Evolutionary conservation across 2,888 invertebrate genomes (phyloP), one percentile per base, ranked within the genome.

Genomic region (Athalia circularis): DNA sequence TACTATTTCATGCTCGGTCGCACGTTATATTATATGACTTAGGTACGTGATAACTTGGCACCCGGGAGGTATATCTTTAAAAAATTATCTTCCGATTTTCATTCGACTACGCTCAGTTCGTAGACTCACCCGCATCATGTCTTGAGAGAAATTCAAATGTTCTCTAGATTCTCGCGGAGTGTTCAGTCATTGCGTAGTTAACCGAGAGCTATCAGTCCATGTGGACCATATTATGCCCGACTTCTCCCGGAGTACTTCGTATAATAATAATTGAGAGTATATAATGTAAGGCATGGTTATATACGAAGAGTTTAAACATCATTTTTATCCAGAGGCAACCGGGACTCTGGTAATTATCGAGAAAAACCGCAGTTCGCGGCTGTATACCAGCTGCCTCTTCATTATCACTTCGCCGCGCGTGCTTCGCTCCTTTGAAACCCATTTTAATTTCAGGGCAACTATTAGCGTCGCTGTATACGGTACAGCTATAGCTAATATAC

Each of bases 341-440:
- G 29, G 11, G 47, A 54, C 52, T 54, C 54, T 29, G 52, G 68
- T 72, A 59, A 72, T 72, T 72, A 72, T 72, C 72, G 72, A 72
- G 72, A 72, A 72, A 72, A 72, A 59, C 45, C 47, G 72, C 59
- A 72, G 29, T 29, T 1, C 29, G 29, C 29, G 29, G 29, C 29
- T 29, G 2, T 29, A 29, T 29, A 29, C 29, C n/a, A n/a, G n/a
- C 29, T 29, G 29, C 29, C 29, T 29, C 29, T 29, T 29, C 29
- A 72, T 72, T 72, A 59, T 29, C 57, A 45, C 57, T 11, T n/a
- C 7, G 43, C 45, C 45, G 43, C 72, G 47, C 45, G 72, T 57
- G 45, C 47, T 13, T 57, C 47, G 47, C 57, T 59, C 59, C 45
- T 72, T 72, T 59, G 13, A 72, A 59, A 72, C 15, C 72, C 72